Evolutionary conservation across 2,888 invertebrate species (phyloP).

Genomic region (Hirtodrosophila trivittata): DNA sequence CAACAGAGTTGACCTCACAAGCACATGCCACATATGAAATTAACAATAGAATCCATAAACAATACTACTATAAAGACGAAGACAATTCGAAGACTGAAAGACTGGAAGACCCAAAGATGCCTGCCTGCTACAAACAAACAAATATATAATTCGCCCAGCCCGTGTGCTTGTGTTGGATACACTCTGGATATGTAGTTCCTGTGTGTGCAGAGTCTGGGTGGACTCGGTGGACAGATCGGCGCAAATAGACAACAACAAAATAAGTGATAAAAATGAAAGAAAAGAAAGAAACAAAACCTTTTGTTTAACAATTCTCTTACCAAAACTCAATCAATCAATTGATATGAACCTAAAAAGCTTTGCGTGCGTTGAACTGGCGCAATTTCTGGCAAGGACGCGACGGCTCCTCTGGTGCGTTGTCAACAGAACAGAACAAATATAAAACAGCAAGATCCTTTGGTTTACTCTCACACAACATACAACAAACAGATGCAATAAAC

Average conservation of each 20-base stretch:
- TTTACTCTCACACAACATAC: conserved; percentile 66
- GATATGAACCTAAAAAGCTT: conserved; percentile 60
- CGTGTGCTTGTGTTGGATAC: conserved; percentile 30
- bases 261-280: conserved; percentile 80
- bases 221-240: too few relatives aligned
- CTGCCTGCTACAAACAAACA: conserved; percentile 52
- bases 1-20: conserved; percentile 8
- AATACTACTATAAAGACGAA: conserved; percentile 21
- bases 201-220: too few relatives aligned
- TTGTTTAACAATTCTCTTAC: conserved; percentile 75
- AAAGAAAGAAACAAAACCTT: conserved; percentile 35
- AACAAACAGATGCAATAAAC: conserved; percentile 63
- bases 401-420: conserved; percentile 7
- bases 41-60: conserved; percentile 57
- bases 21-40: conserved; percentile 57
- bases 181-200: conserved; percentile 7
- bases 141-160: conserved; percentile 36
- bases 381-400: conserved; percentile 54
- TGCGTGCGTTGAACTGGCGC: conserved; percentile 74
- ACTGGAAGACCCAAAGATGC: conserved; percentile 45
- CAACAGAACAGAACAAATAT: conserved; percentile 21
- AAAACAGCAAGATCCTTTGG: conserved; percentile 70
- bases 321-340: conserved; percentile 64
- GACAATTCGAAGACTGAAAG: conserved; percentile 32
- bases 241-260: conserved; percentile 61